Conservation (phyloP, 2,888 invertebrate genomes). For the Papilio elwesi region DNA sequence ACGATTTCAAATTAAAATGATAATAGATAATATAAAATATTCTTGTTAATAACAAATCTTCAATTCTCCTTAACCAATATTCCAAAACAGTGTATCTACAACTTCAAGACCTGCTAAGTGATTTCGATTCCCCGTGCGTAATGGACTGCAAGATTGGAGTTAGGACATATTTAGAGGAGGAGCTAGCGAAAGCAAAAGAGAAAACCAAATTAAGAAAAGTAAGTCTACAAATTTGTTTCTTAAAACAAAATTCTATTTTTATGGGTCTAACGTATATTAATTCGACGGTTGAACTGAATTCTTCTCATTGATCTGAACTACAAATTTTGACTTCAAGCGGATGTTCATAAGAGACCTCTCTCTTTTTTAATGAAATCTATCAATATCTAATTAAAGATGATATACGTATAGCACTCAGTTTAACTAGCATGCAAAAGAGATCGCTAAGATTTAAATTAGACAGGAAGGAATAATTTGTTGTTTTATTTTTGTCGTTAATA, state of each 20-base stretch:
- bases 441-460: too few species aligned
- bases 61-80: conserved; percentile 63
- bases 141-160: conserved; percentile 99
- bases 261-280: too few species aligned
- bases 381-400: too few species aligned
- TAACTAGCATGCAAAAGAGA: too few species aligned
- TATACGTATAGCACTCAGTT: too few species aligned
- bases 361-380: too few species aligned
- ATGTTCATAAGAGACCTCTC: too few species aligned
- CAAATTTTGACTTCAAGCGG: too few species aligned
- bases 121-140: conserved; percentile 96
- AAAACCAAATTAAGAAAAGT: conserved; percentile 96
- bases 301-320: too few species aligned
- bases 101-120: conserved; percentile 95
- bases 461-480: background rate
- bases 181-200: conserved; percentile 96
- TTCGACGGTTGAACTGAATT: too few species aligned
- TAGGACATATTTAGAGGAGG: conserved; percentile 97
- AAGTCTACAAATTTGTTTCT: conserved; percentile 48
- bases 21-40: background rate
- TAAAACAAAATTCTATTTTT: too few species aligned
- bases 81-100: conserved; percentile 88
- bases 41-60: background rate
- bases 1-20: background rate
- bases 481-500: conserved; percentile 4